These are phyloP conservation scores for Xanthostigma xanthostigma DNA, from an alignment of 2,888 invertebrate species.

Conservation along the genomic window DNA sequence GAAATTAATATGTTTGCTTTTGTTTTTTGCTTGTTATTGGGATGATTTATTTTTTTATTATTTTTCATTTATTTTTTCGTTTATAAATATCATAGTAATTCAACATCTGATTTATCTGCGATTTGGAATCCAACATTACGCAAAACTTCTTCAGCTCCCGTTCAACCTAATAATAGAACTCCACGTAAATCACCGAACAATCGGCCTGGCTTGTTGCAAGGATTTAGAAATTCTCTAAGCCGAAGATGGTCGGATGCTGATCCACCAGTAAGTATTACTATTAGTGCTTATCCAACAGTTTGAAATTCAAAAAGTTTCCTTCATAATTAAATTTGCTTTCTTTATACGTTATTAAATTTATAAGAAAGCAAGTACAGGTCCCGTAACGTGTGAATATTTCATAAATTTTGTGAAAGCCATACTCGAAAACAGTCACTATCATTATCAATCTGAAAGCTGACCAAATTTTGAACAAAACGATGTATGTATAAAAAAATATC, in stretches of 20 bases:
- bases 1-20: constrained; percentile 9
- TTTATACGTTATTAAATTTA: no score
- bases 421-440: no score
- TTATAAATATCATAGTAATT: constrained; percentile 16
- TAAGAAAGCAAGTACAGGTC: no score
- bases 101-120: constrained; percentile 20
- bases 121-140: constrained; percentile 32
- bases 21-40: constrained; percentile 10
- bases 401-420: no score
- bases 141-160: constrained; percentile 32
- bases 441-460: no score
- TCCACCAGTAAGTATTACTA: constrained; percentile 19
- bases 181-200: constrained; percentile 9
- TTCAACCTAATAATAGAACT: constrained; percentile 13
- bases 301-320: no score
- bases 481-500: no score
- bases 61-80: constrained; percentile 12
- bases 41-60: constrained; percentile 10
- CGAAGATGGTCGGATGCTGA: constrained; percentile 32
- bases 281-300: neutral
- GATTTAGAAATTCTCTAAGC: constrained; percentile 42
- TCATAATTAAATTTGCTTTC: no score
- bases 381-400: no score
- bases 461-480: no score
- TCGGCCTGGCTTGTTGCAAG: constrained; percentile 35